Conservation (phyloP, 2,888 invertebrate genomes). For the Trichopoda pennipes region DNA sequence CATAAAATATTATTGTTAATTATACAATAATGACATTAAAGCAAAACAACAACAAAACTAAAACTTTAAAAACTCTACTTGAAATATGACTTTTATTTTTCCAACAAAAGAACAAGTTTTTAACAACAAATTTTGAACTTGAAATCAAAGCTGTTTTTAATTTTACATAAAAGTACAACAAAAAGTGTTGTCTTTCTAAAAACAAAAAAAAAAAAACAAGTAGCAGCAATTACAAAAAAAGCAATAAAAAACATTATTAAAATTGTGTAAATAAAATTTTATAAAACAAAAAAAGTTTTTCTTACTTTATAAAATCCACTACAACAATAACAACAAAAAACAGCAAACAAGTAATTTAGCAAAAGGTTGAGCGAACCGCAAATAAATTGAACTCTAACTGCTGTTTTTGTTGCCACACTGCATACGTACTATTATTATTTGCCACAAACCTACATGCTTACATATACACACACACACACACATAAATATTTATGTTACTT, state of each 20-base stretch:
- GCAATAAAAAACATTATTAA: constrained; percentile 59
- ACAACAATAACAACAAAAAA: neutral
- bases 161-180: constrained; percentile 31
- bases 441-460: constrained; percentile 6
- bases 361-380: constrained; percentile 70
- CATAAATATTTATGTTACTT: constrained; percentile 25
- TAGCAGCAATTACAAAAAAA: no score
- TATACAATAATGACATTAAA: constrained; percentile 41
- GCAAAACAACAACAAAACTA: constrained; percentile 33
- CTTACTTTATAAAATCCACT: constrained; percentile 30
- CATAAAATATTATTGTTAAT: constrained; percentile 27
- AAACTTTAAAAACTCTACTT: constrained; percentile 65
- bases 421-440: constrained; percentile 8
- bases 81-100: constrained; percentile 25
- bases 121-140: constrained; percentile 42
- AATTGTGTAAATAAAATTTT: constrained; percentile 58
- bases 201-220: constrained; percentile 15
- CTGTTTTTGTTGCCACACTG: constrained; percentile 19
- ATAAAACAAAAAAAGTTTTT: constrained; percentile 59
- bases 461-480: constrained; percentile 28
- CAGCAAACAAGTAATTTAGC: constrained; percentile 41
- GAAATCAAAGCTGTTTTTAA: constrained; percentile 60
- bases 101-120: constrained; percentile 15
- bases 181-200: constrained; percentile 55
- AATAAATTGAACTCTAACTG: constrained; percentile 69